These are phyloP conservation scores for Poecilia latipinna DNA, from an alignment of 2,113 vertebrate genomes.

Conservation along the genomic window DNA sequence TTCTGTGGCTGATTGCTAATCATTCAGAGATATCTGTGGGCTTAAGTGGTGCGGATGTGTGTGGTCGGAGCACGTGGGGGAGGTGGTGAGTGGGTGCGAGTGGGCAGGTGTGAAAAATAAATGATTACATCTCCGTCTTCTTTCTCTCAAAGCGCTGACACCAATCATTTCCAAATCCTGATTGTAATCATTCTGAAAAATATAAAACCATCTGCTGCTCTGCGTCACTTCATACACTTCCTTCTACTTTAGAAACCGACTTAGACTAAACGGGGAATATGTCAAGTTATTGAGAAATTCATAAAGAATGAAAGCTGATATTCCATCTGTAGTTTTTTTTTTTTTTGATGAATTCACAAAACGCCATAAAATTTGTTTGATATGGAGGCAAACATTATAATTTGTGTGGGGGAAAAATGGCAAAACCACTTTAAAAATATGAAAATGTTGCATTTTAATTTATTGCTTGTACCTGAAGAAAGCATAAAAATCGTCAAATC, in stretches of 20 bases:
- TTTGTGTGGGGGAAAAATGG: no score
- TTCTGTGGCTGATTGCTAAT: conserved; percentile 28
- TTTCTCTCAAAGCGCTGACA: conserved; percentile 45
- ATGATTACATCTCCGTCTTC: conserved; percentile 62
- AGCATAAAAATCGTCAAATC: no score
- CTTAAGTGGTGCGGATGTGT: conserved; percentile 10
- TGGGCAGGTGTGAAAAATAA: conserved; percentile 45
- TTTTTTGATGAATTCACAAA: no score
- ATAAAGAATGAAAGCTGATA: background rate
- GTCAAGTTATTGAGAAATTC: background rate
- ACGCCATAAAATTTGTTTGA: no score
- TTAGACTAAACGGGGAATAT: background rate
- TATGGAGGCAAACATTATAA: no score
- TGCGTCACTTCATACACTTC: background rate
- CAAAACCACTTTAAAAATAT: no score
- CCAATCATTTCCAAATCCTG: conserved; percentile 45
- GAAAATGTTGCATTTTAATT: no score
- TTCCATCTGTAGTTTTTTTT: background rate
- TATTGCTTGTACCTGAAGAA: no score
- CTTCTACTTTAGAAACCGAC: background rate
- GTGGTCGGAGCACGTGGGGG: conserved; percentile 36
- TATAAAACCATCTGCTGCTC: conserved; percentile 48
- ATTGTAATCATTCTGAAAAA: conserved; percentile 28
- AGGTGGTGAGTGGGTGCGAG: conserved; percentile 19
- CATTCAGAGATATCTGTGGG: conserved; percentile 21